A percentile compares a stretch with the other conserved stretches of the same genome.
These are phyloP conservation scores for Pampus argenteus DNA, from an alignment of 2,797 vertebrate species.

Conservation along the genomic window DNA sequence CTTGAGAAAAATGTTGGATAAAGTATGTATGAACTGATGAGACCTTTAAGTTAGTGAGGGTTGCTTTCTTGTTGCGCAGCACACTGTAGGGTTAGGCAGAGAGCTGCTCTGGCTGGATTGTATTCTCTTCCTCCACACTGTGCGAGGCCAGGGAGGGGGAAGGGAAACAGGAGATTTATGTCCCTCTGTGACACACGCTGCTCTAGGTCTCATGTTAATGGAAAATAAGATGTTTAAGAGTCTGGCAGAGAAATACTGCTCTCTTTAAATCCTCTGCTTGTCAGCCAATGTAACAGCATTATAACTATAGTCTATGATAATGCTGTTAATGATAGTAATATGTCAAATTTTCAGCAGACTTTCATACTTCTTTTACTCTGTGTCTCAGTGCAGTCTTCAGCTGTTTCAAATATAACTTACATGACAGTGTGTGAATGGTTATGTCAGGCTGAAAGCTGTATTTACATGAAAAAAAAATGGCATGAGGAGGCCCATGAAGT, in stretches of 20 bases:
- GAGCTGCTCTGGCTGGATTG: slow-evolving; percentile 61
- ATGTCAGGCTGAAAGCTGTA: slow-evolving; percentile 37
- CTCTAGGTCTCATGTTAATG: slow-evolving; percentile 83
- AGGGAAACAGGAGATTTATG: slow-evolving; percentile 80
- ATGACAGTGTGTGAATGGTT: slow-evolving; percentile 40
- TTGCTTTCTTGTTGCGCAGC: slow-evolving; percentile 41
- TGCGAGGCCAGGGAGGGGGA: slow-evolving; percentile 66
- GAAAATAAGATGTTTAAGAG: slow-evolving; percentile 84
- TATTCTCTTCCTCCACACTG: slow-evolving; percentile 72
- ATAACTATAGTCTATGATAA: slow-evolving; percentile 76
- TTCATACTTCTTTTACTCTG: slow-evolving; percentile 55
- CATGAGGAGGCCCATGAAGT: slow-evolving; percentile 35
- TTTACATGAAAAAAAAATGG: slow-evolving; percentile 23
- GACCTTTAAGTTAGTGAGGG: slow-evolving; percentile 11
- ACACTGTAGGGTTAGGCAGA: slow-evolving; percentile 60
- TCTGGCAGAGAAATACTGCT: slow-evolving; percentile 80
- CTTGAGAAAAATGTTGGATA: background rate
- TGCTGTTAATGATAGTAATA: slow-evolving; percentile 76
- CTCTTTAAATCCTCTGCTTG: slow-evolving; percentile 78
- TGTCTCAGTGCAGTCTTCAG: slow-evolving; percentile 14
- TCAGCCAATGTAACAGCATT: slow-evolving; percentile 76
- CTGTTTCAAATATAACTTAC: slow-evolving; percentile 46
- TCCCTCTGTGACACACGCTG: slow-evolving; percentile 81
- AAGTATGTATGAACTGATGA: slow-evolving; percentile 2
- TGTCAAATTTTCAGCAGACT: slow-evolving; percentile 71